Percentiles rank a stretch among this genome's conserved stretches.
phyloP scores from a whole-genome alignment of 1,140 invertebrate genomes.

The Neodiprion lecontei region DNA sequence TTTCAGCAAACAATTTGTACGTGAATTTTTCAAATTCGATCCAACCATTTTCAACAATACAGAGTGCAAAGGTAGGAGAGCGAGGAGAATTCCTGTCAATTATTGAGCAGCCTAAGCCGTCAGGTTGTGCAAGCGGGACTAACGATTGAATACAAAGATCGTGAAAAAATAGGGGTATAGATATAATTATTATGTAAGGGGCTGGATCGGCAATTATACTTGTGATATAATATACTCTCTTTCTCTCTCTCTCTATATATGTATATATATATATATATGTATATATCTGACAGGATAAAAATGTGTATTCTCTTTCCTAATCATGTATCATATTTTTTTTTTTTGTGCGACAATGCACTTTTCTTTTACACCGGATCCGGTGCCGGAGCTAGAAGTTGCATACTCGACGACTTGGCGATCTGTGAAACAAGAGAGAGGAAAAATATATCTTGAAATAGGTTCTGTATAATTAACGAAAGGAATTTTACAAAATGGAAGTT shows the following conservation, averaged over 20 bases:
- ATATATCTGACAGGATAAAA: neutral
- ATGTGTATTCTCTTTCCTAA: neutral
- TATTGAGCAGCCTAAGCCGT: too few relatives aligned
- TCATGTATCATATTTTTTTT: neutral
- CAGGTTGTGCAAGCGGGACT: too few relatives aligned
- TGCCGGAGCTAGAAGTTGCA: constrained; percentile 61
- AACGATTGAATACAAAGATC: neutral
- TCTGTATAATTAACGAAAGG: neutral
- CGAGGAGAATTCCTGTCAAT: too few relatives aligned
- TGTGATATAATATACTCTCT: neutral
- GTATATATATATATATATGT: neutral
- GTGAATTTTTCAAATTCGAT: too few relatives aligned
- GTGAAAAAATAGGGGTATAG: neutral
- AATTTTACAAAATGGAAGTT: neutral
- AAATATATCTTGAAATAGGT: neutral
- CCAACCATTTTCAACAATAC: too few relatives aligned
- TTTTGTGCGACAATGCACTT: neutral
- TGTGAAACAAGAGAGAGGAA: constrained; percentile 37
- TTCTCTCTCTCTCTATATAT: too few relatives aligned
- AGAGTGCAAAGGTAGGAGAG: too few relatives aligned
- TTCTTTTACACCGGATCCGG: constrained; percentile 60
- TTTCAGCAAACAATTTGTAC: too few relatives aligned
- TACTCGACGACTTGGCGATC: constrained; percentile 63
- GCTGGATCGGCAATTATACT: neutral
- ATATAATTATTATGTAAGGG: too few relatives aligned